Conservation (phyloP, 2,888 invertebrate genomes). For the Antitype chi region DNA sequence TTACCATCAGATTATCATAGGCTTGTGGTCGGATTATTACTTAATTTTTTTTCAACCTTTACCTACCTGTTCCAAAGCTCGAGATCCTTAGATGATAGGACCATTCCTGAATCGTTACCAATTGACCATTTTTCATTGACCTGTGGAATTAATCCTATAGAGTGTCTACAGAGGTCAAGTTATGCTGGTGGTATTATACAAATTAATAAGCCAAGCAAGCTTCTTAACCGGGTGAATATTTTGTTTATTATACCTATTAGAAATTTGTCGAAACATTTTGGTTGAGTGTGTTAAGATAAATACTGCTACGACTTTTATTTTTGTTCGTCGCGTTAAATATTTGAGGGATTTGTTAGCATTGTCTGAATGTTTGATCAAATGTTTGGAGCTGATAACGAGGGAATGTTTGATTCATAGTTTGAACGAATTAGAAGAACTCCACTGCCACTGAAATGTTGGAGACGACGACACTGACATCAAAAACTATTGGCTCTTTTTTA, state of each 20-base stretch:
- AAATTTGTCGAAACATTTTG: constrained; percentile 89
- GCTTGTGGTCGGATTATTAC: constrained; percentile 89
- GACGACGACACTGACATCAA: not conserved
- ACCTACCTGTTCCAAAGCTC: constrained; percentile 86
- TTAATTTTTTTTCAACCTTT: constrained; percentile 86
- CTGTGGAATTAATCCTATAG: constrained; percentile 36
- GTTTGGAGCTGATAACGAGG: constrained; percentile 73
- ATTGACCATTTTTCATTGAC: constrained; percentile 74
- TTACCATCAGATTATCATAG: constrained; percentile 90
- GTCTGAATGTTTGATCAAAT: constrained; percentile 77
- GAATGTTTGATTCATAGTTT: constrained; percentile 62
- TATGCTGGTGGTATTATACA: constrained; percentile 77
- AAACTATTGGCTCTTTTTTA: not conserved
- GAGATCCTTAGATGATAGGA: constrained; percentile 83
- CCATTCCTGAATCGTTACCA: constrained; percentile 78
- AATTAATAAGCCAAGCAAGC: constrained; percentile 89
- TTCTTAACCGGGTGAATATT: constrained; percentile 89
- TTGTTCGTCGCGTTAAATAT: constrained; percentile 79
- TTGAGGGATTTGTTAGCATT: constrained; percentile 80
- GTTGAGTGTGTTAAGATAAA: constrained; percentile 86
- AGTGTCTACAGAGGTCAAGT: constrained; percentile 53
- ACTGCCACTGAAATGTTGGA: constrained; percentile 27
- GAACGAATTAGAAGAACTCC: constrained; percentile 27
- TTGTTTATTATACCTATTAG: constrained; percentile 90
- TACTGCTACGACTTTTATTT: constrained; percentile 73